Percentiles rank a stretch among this genome's conserved stretches.
These are phyloP conservation scores for Neocrepidodera transversa DNA, from an alignment of 2,888 invertebrate species.

Conservation along the genomic window DNA sequence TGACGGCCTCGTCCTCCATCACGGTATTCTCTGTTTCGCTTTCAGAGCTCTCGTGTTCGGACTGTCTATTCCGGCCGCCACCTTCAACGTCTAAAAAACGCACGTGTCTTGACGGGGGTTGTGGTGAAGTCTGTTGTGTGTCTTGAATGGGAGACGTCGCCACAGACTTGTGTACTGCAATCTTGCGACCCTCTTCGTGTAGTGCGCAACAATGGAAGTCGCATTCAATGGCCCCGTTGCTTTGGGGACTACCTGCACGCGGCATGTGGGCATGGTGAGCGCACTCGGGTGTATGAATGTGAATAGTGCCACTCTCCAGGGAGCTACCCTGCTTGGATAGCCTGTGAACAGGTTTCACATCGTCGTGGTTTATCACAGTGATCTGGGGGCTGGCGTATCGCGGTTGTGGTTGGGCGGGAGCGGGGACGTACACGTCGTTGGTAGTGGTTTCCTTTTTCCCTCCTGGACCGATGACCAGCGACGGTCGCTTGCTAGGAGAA, in stretches of 20 bases:
- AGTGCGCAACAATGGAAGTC: slow-evolving; percentile 96
- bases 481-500: slow-evolving; percentile 70
- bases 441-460: slow-evolving; percentile 67
- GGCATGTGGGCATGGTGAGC: slow-evolving; percentile 73
- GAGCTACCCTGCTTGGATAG: slow-evolving; percentile 69
- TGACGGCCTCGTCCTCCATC: slow-evolving; percentile 88
- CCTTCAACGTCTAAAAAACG: slow-evolving; percentile 84
- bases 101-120: slow-evolving; percentile 77
- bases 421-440: slow-evolving; percentile 65
- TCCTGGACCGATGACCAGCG: slow-evolving; percentile 65
- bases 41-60: slow-evolving; percentile 87
- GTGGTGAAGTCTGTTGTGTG: slow-evolving; percentile 59
- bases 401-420: slow-evolving; percentile 55
- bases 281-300: slow-evolving; percentile 85
- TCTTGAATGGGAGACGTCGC: slow-evolving; percentile 89
- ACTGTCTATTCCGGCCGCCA: slow-evolving; percentile 57
- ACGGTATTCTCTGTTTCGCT: slow-evolving; percentile 93
- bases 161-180: slow-evolving; percentile 90
- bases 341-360: slow-evolving; percentile 64
- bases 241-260: slow-evolving; percentile 71
- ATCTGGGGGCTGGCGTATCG: slow-evolving; percentile 78
- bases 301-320: slow-evolving; percentile 76
- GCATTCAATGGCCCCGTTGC: slow-evolving; percentile 74
- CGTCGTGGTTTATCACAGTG: slow-evolving; percentile 93
- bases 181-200: slow-evolving; percentile 91